These are phyloP conservation scores for Melanotaenia trifasciata DNA, from an alignment of 2,797 vertebrate genomes.

Conservation along the genomic window DNA sequence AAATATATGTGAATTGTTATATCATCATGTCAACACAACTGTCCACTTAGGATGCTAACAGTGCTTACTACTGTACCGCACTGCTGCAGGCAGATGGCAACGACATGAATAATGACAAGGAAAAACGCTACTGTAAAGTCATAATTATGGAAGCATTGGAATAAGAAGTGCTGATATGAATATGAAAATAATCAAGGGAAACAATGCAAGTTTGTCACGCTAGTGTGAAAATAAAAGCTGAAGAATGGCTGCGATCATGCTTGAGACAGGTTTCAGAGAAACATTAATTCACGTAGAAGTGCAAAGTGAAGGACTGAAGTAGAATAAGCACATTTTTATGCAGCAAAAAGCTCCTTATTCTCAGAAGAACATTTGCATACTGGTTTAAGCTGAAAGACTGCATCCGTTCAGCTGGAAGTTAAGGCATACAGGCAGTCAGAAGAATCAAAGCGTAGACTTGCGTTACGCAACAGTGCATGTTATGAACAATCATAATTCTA, in stretches of 20 bases:
- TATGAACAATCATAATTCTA: slow-evolving; percentile 66
- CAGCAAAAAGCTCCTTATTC: slow-evolving; percentile 50
- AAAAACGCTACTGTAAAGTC: slow-evolving; percentile 18
- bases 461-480: slow-evolving; percentile 63
- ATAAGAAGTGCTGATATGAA: slow-evolving; percentile 26
- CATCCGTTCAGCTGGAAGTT: slow-evolving; percentile 53
- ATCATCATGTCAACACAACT: slow-evolving; percentile 22
- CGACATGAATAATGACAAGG: slow-evolving; percentile 47
- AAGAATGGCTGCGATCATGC: slow-evolving; percentile 14
- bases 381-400: slow-evolving; percentile 58
- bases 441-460: slow-evolving; percentile 63
- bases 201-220: slow-evolving; percentile 46
- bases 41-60: slow-evolving; percentile 14
- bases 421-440: slow-evolving; percentile 51
- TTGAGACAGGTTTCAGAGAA: slow-evolving; percentile 33
- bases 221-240: slow-evolving; percentile 24
- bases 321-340: slow-evolving; percentile 63
- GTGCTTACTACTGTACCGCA: slow-evolving; percentile 5
- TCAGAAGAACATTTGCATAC: slow-evolving; percentile 69
- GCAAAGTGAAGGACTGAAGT: slow-evolving; percentile 47
- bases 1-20: slow-evolving; percentile 18
- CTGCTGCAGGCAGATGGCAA: slow-evolving; percentile 46
- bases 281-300: slow-evolving; percentile 52
- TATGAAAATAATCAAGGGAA: slow-evolving; percentile 50
- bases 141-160: slow-evolving; percentile 42